Conservation (phyloP, 2,888 invertebrate genomes). For the Drosophila cognata region DNA sequence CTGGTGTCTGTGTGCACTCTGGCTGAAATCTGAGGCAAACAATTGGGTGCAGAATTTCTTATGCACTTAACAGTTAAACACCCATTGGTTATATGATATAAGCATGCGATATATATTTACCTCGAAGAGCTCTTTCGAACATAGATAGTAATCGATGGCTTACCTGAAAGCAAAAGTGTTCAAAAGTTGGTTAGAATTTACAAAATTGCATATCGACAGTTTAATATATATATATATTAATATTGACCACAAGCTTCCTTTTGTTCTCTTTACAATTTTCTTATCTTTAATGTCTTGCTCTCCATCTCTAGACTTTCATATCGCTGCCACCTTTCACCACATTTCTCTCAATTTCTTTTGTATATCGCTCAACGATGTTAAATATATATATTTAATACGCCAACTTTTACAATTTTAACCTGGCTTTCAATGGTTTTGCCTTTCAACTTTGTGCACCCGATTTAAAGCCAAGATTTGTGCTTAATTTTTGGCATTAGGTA, state of each 20-base stretch:
- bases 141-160: conserved; percentile 7
- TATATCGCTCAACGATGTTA: not conserved
- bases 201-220: no score
- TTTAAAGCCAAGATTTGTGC: not conserved
- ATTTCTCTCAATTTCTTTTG: not conserved
- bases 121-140: not conserved
- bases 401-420: not conserved
- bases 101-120: conserved; percentile 17
- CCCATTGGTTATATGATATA: conserved; percentile 2
- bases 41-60: conserved; percentile 27
- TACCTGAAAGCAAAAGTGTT: conserved; percentile 38
- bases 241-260: not conserved
- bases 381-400: not conserved
- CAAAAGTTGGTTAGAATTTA: not conserved
- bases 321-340: not conserved
- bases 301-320: not conserved
- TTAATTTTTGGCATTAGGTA: not conserved
- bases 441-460: not conserved
- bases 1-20: conserved; percentile 9
- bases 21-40: conserved; percentile 33
- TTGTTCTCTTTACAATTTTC: not conserved
- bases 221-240: not conserved
- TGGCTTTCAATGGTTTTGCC: not conserved
- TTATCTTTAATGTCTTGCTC: not conserved
- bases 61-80: conserved; percentile 49